Percentiles rank a stretch among this genome's conserved stretches.
Conservation (phyloP, 2,113 vertebrate species). For the Micronycteris hirsuta region DNA sequence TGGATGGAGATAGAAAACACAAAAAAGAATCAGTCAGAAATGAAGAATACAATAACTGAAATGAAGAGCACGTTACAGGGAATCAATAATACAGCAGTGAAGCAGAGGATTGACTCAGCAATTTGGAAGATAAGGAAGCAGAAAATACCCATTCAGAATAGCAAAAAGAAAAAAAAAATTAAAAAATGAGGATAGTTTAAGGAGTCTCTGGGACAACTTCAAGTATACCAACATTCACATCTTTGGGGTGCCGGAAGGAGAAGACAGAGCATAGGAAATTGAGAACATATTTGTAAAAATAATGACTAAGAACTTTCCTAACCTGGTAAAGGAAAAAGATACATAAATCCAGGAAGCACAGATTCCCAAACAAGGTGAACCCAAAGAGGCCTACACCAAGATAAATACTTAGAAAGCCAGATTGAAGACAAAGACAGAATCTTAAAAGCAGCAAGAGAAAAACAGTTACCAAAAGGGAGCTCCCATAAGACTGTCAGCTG, state of each 20-base stretch:
- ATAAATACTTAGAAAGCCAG: neutral
- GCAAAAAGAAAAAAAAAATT: neutral
- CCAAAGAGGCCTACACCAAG: neutral
- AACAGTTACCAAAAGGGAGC: neutral
- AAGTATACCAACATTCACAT: neutral
- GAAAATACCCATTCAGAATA: neutral
- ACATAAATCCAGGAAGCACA: neutral
- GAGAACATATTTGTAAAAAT: neutral
- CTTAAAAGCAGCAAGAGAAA: neutral
- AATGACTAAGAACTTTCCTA: neutral
- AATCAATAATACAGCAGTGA: neutral
- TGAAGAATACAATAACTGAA: neutral
- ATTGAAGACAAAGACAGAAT: neutral
- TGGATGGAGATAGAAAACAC: neutral
- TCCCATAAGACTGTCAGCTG: neutral
- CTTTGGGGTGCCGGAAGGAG: neutral
- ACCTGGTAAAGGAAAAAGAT: neutral
- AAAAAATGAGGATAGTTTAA: neutral
- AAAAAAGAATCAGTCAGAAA: neutral
- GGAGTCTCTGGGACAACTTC: neutral
- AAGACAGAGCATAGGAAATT: neutral
- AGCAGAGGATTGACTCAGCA: neutral
- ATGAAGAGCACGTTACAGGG: neutral
- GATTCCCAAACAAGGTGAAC: neutral
- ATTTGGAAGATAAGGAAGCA: neutral